Evolutionary conservation across 2,113 vertebrate genomes (phyloP).

Genomic region (Varanus komodoensis): DNA sequence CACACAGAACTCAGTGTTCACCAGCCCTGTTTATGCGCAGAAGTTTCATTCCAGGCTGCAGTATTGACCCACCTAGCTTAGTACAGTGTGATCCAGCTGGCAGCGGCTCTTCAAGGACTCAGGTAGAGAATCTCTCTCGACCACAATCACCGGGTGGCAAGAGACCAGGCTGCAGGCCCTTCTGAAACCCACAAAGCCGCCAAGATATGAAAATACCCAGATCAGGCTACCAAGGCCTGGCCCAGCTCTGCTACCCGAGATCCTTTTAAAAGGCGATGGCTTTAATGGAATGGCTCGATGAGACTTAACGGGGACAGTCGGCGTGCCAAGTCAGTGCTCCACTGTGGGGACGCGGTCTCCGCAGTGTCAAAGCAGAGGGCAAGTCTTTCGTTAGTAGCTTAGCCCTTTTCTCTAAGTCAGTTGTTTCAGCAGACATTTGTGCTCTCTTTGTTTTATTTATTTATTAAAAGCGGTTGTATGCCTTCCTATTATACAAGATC

Average conservation of each 20-base stretch:
- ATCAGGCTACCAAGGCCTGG: not conserved
- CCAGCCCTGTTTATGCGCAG: not conserved
- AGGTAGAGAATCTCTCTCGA: not conserved
- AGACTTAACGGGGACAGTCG: not conserved
- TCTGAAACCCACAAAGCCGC: not conserved
- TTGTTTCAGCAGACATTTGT: too few species aligned
- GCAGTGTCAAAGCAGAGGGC: too few species aligned
- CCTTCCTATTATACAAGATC: too few species aligned
- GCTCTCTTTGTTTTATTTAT: too few species aligned
- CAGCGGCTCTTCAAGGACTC: not conserved
- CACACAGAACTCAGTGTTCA: not conserved
- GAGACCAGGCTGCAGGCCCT: not conserved
- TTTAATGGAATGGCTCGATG: not conserved
- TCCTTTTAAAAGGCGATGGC: not conserved
- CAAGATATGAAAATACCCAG: not conserved
- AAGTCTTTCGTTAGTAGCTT: too few species aligned
- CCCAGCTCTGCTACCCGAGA: not conserved
- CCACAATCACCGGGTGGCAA: not conserved
- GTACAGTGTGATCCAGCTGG: not conserved
- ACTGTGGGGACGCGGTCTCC: too few species aligned
- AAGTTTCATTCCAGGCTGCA: not conserved
- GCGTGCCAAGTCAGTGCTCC: not conserved
- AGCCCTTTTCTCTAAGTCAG: too few species aligned
- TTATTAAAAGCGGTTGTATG: too few species aligned
- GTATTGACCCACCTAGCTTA: not conserved